phyloP scores from a whole-genome alignment of 2,888 invertebrate genomes.

The Caenorhabditis sulstoni region DNA sequence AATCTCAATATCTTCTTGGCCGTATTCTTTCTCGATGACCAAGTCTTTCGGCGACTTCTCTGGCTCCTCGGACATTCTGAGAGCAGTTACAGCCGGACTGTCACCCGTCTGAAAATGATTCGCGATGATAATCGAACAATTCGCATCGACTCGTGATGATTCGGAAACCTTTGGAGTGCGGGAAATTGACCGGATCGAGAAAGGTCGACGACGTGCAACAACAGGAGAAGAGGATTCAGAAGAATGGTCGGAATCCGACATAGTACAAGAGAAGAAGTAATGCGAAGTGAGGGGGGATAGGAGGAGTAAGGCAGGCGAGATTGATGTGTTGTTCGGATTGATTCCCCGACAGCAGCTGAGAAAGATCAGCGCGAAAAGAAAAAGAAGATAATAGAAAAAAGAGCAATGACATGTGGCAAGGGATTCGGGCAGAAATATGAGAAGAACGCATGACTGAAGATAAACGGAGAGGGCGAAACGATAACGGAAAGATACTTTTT shows the following conservation, averaged over 20 bases:
- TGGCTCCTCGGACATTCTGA: slow-evolving; percentile 46
- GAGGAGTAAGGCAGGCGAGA: slow-evolving; percentile 27
- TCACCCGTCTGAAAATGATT: slow-evolving; percentile 54
- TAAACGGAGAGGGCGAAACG: slow-evolving; percentile 5
- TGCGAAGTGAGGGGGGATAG: not conserved
- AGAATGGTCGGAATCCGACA: slow-evolving; percentile 44
- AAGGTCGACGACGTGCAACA: slow-evolving; percentile 47
- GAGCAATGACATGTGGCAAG: slow-evolving; percentile 41
- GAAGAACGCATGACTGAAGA: slow-evolving; percentile 35
- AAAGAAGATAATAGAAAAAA: slow-evolving; percentile 42
- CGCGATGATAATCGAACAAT: not conserved
- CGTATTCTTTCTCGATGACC: slow-evolving; percentile 46
- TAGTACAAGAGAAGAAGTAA: slow-evolving; percentile 24
- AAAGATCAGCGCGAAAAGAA: slow-evolving; percentile 17
- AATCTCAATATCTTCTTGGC: slow-evolving; percentile 52
- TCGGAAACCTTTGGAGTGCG: slow-evolving; percentile 32
- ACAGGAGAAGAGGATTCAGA: slow-evolving; percentile 42
- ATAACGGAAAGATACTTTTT: slow-evolving; percentile 11
- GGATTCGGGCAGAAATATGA: slow-evolving; percentile 32
- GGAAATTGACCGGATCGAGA: slow-evolving; percentile 46
- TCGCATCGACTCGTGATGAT: too few relatives aligned
- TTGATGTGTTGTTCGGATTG: slow-evolving; percentile 56
- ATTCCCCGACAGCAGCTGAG: slow-evolving; percentile 8
- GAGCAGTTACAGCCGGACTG: slow-evolving; percentile 13
- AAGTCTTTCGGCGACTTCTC: slow-evolving; percentile 46